Conservation (phyloP, 2,797 vertebrate species). For the Melanotaenia maccullochi region DNA sequence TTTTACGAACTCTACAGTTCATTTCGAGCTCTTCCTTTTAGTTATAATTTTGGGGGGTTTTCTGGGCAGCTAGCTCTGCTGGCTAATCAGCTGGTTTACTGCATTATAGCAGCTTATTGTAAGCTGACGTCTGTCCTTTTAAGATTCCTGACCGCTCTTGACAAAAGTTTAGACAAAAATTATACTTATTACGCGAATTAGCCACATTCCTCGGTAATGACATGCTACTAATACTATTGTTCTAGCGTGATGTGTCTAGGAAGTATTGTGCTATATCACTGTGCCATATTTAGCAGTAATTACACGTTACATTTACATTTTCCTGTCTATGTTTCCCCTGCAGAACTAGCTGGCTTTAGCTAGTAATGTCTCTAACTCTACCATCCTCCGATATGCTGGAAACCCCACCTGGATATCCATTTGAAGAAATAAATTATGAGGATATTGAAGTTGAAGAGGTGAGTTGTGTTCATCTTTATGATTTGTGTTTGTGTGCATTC, state of each 20-base stretch:
- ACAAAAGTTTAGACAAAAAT: not conserved
- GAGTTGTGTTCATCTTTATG: conserved; percentile 29
- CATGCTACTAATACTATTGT: not conserved
- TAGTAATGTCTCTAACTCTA: conserved; percentile 87
- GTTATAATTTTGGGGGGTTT: not conserved
- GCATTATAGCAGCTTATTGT: conserved; percentile 26
- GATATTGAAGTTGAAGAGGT: conserved; percentile 98
- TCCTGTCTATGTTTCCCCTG: conserved; percentile 1
- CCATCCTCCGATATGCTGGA: conserved; percentile 93
- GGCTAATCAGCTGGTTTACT: conserved; percentile 19
- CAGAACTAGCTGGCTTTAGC: conserved; percentile 68
- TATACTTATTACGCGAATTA: not conserved
- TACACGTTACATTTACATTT: not conserved
- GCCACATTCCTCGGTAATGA: not conserved
- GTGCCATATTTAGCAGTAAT: not conserved
- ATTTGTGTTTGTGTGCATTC: not conserved
- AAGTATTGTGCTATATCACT: not conserved
- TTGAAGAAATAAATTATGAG: conserved; percentile 96
- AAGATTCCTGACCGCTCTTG: conserved; percentile 12
- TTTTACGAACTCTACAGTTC: not conserved
- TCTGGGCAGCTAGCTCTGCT: conserved; percentile 17
- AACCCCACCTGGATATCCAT: conserved; percentile 92
- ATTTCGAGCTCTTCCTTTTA: not conserved
- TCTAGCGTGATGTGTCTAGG: not conserved
- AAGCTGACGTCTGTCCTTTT: conserved; percentile 1